Evolutionary conservation across 2,888 invertebrate species (phyloP).

Genomic region (Hyles lineata): DNA sequence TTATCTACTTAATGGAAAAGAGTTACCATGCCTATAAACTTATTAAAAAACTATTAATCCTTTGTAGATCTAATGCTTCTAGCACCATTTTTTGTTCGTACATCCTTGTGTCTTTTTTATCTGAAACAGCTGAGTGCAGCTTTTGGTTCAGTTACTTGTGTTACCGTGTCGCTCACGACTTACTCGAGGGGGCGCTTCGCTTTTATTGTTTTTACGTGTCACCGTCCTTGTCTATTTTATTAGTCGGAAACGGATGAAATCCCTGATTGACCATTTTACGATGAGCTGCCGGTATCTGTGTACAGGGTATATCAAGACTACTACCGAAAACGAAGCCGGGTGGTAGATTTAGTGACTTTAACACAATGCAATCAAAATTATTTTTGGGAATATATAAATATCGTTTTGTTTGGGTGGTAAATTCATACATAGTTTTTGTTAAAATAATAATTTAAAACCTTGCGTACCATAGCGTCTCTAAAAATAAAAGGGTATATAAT

Average conservation of each 20-base stretch:
- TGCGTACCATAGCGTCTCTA: no score
- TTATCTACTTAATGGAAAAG: no score
- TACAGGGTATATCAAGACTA: neutral
- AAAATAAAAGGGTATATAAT: no score
- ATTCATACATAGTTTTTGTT: no score
- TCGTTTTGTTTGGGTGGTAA: no score
- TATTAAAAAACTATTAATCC: no score
- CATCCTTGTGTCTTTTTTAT: neutral
- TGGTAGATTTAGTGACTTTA: no score
- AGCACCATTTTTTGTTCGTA: neutral
- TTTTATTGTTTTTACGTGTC: slow-evolving; percentile 7
- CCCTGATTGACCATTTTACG: neutral
- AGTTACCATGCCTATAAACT: no score
- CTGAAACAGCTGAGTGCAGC: neutral
- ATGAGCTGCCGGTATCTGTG: neutral
- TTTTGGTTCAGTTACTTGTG: neutral
- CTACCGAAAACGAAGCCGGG: no score
- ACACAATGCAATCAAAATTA: no score
- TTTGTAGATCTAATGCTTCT: neutral
- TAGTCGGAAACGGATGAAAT: neutral
- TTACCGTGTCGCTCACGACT: neutral
- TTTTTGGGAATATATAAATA: no score
- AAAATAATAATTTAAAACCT: no score
- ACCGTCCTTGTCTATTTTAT: neutral
- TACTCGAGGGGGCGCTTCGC: neutral